Evolutionary conservation across 2,888 invertebrate species (phyloP).

Genomic region (Apotomis capreana): DNA sequence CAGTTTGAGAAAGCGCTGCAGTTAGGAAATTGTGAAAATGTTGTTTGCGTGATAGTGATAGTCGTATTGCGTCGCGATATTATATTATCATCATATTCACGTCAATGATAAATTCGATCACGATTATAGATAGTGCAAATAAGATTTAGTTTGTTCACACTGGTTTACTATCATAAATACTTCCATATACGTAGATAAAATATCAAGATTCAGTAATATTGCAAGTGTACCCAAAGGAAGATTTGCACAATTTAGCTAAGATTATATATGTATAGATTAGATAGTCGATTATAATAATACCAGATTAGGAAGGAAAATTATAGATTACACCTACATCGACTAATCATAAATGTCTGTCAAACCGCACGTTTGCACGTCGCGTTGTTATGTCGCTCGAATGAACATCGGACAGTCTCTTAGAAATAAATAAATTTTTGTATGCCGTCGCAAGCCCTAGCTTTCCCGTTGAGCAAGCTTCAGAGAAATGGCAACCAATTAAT

Average conservation of each 20-base stretch:
- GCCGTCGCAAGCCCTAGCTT: slow-evolving; percentile 14
- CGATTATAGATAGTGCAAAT: neutral
- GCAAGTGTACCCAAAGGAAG: too few relatives aligned
- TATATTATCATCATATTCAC: neutral
- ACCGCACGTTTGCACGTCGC: too few relatives aligned
- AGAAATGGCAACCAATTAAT: slow-evolving; percentile 69
- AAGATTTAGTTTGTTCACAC: neutral
- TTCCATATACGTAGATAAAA: too few relatives aligned
- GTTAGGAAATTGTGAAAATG: neutral
- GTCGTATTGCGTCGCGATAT: neutral
- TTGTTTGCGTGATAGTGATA: neutral
- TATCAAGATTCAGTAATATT: too few relatives aligned
- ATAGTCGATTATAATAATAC: too few relatives aligned
- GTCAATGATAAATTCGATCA: neutral
- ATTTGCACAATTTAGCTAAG: too few relatives aligned
- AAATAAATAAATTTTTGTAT: neutral
- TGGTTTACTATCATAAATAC: neutral
- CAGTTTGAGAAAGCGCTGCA: slow-evolving; percentile 4
- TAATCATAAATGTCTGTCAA: too few relatives aligned
- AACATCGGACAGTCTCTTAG: neutral
- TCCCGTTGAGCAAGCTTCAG: slow-evolving; percentile 49
- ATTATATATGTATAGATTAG: too few relatives aligned
- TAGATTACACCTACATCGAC: too few relatives aligned
- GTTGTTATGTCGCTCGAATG: too few relatives aligned
- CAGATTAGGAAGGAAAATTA: too few relatives aligned